Evolutionary conservation across 2,797 vertebrate species (phyloP).

Genomic region (Scleropages formosus): DNA sequence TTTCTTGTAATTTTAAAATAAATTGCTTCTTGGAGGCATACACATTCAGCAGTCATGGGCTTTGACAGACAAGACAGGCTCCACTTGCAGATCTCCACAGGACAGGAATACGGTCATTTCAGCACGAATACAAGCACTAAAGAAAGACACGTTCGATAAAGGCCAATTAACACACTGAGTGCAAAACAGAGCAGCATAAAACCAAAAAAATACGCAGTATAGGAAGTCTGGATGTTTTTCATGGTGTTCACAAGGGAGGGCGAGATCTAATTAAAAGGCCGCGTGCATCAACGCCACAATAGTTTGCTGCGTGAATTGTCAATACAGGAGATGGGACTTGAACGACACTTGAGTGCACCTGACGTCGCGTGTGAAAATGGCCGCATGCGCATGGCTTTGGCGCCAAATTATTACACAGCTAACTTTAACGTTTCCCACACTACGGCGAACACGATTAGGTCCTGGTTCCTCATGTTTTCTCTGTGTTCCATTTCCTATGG

Average conservation of each 20-base stretch:
- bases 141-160: slow-evolving; percentile 15
- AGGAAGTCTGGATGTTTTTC: not conserved
- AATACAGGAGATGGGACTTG: no score
- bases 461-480: no score
- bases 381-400: no score
- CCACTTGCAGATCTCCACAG: slow-evolving; percentile 23
- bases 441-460: no score
- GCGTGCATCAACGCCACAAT: no score
- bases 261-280: not conserved
- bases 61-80: not conserved
- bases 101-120: slow-evolving; percentile 7
- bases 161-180: slow-evolving; percentile 11
- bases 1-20: slow-evolving; percentile 22
- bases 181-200: not conserved
- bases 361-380: no score
- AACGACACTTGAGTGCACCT: no score
- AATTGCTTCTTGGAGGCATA: slow-evolving; percentile 21
- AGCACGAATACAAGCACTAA: slow-evolving; percentile 2
- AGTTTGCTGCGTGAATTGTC: no score
- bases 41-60: slow-evolving; percentile 20
- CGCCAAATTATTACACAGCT: no score
- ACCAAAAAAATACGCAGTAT: slow-evolving; percentile 20
- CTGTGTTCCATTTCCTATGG: no score
- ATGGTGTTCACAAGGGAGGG: not conserved
- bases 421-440: no score